Evolutionary conservation across 2,797 vertebrate genomes (phyloP), one percentile per base, ranked within the genome.

Genomic region (Lutjanus argentimaculatus): DNA sequence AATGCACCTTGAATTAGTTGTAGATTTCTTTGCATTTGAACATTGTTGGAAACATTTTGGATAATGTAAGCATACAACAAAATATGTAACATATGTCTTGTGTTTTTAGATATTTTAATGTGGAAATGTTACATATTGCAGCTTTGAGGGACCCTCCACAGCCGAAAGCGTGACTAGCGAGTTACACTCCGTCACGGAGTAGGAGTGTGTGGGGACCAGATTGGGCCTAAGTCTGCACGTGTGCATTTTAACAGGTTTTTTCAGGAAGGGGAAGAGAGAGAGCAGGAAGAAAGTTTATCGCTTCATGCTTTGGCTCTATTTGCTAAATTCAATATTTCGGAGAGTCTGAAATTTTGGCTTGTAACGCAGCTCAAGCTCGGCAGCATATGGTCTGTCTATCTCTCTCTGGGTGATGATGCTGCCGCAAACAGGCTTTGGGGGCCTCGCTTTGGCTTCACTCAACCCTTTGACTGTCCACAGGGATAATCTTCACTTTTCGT

Each of bases 401-500:
- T 72, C 22, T 77, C 82, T 61, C 59, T 57, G 49, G 57, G 56
- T 46, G 45, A 62, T 62, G 17, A 36, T 65, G 55, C 15, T 59
- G 43, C 55, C 49, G 16, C 49, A 58, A 79, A 80, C 56, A 72
- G 30, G 49, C 56, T 83, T 53, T 12, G 45, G 71, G 36, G 30
- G 30, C n/a, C 21, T 74, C 9, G 1, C 43, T 72, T 80, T 85
- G 63, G 42, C 75, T 78, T 67, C 21, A 15, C 10, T 79, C 72
- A 64, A 3, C 63, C 51, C 56, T 77, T 42, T n/a, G 19, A 42
- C n/a, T 19, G 43, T 72, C 80, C 70, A 9, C 16, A 19, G 67
- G 71, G 78, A 85, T 80, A 77, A 13, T 61, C 63, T 71, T 78
- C 46, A 17, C 58, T 58, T 69, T 53, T 64, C 63, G 8, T 25